phyloP scores from a whole-genome alignment of 1,140 invertebrate species.

The Augochlora pura region DNA sequence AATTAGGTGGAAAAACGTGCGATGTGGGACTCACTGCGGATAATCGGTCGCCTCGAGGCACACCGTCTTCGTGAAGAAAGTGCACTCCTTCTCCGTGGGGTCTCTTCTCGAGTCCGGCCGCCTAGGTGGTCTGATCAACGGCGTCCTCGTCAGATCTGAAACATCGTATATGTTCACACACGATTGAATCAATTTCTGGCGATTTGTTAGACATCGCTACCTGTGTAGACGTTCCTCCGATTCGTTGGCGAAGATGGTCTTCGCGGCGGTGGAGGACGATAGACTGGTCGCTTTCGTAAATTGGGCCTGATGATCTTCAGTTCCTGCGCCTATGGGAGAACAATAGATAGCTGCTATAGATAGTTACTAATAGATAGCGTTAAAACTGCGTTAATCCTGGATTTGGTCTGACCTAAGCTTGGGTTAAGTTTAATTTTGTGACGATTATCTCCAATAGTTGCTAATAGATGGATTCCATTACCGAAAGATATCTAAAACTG shows the following conservation, averaged over 20 bases:
- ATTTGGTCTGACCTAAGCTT: too few species aligned
- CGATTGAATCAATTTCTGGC: too few species aligned
- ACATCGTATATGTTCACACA: slow-evolving; percentile 4
- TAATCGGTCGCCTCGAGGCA: slow-evolving; percentile 89
- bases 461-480: too few species aligned
- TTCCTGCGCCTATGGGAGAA: slow-evolving; percentile 78
- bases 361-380: too few species aligned
- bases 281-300: slow-evolving; percentile 63
- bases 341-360: slow-evolving; percentile 11
- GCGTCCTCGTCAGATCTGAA: slow-evolving; percentile 51
- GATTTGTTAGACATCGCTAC: slow-evolving; percentile 51
- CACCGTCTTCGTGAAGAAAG: slow-evolving; percentile 87
- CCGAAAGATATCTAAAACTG: too few species aligned
- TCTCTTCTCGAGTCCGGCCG: slow-evolving; percentile 61
- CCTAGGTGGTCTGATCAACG: slow-evolving; percentile 56
- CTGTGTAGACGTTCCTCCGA: slow-evolving; percentile 73
- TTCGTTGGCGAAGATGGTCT: slow-evolving; percentile 62
- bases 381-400: too few species aligned
- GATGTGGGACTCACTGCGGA: slow-evolving; percentile 84
- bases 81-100: slow-evolving; percentile 81
- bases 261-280: slow-evolving; percentile 55
- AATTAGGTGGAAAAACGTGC: neutral
- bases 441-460: too few species aligned
- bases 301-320: slow-evolving; percentile 65
- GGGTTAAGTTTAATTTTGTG: too few species aligned